A percentile compares a stretch with the other conserved stretches of the same genome.
Conservation (phyloP, 2,797 vertebrate genomes). For the Philypnodon macrostomus region DNA sequence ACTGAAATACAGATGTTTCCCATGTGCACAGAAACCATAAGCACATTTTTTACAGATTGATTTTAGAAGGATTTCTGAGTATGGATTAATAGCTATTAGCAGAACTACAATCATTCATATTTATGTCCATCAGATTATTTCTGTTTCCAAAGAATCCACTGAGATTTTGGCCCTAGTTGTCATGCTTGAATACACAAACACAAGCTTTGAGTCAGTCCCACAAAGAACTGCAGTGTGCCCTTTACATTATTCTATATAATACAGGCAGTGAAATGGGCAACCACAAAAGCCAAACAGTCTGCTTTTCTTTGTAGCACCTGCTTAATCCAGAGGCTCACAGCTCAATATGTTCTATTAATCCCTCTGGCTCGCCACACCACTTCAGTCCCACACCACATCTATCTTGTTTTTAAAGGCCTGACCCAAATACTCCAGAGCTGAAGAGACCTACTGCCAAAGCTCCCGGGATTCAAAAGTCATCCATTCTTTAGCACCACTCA, state of each 20-base stretch:
- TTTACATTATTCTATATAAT: constrained; percentile 16
- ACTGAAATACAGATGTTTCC: too few species aligned
- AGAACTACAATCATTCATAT: too few species aligned
- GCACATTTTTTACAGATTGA: too few species aligned
- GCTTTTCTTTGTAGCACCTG: constrained; percentile 54
- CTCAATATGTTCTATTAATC: constrained; percentile 74
- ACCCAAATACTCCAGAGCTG: constrained; percentile 72
- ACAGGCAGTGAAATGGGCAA: constrained; percentile 39
- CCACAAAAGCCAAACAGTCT: constrained; percentile 23
- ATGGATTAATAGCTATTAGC: too few species aligned
- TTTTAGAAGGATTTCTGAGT: too few species aligned
- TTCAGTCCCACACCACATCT: constrained; percentile 61
- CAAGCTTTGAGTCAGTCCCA: constrained; percentile 27
- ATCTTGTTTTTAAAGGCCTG: constrained; percentile 68
- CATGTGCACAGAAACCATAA: too few species aligned
- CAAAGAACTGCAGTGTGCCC: constrained; percentile 19
- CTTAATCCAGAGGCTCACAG: constrained; percentile 67
- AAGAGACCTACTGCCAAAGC: constrained; percentile 59
- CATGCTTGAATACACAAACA: constrained; percentile 41
- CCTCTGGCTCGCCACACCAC: constrained; percentile 47
- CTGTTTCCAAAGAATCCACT: too few species aligned
- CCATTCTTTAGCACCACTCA: constrained; percentile 57
- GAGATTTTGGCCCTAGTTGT: constrained; percentile 24
- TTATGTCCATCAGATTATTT: constrained; percentile 3
- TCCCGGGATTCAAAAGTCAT: constrained; percentile 66